Percentiles rank a stretch among this genome's conserved stretches.
These are phyloP conservation scores for Micrasema longulum DNA, from an alignment of 1,140 invertebrate genomes.

Conservation along the genomic window DNA sequence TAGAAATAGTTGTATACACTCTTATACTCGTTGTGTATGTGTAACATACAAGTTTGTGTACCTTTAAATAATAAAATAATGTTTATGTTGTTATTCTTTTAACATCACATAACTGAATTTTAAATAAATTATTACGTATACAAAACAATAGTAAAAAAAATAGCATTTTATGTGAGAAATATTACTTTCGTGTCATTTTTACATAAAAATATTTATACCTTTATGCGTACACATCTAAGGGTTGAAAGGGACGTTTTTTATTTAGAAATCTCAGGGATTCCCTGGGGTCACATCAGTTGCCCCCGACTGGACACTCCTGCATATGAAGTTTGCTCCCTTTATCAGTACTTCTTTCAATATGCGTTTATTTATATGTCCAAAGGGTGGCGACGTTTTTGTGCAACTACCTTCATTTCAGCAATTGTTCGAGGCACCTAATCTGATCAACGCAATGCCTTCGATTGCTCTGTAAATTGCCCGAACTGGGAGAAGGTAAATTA, in stretches of 20 bases:
- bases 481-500: conserved; percentile 12
- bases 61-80: too few species aligned
- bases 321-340: conserved; percentile 31
- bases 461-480: conserved; percentile 24
- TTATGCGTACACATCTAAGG: background rate
- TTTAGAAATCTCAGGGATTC: conserved; percentile 52
- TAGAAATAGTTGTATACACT: too few species aligned
- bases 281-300: conserved; percentile 53
- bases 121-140: too few species aligned
- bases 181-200: too few species aligned
- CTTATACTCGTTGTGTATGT: too few species aligned
- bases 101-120: too few species aligned
- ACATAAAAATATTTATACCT: too few species aligned
- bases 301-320: conserved; percentile 49
- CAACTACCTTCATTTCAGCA: background rate
- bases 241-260: conserved; percentile 45
- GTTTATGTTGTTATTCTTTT: too few species aligned
- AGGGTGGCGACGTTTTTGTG: conserved; percentile 24
- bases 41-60: too few species aligned
- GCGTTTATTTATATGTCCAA: conserved; percentile 4
- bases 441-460: conserved; percentile 15
- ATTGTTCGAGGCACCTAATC: conserved; percentile 24
- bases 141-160: too few species aligned
- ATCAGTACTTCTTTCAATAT: background rate
- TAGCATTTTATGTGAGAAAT: too few species aligned